phyloP scores from a whole-genome alignment of 2,888 invertebrate species.

The Nomada ferruginata region DNA sequence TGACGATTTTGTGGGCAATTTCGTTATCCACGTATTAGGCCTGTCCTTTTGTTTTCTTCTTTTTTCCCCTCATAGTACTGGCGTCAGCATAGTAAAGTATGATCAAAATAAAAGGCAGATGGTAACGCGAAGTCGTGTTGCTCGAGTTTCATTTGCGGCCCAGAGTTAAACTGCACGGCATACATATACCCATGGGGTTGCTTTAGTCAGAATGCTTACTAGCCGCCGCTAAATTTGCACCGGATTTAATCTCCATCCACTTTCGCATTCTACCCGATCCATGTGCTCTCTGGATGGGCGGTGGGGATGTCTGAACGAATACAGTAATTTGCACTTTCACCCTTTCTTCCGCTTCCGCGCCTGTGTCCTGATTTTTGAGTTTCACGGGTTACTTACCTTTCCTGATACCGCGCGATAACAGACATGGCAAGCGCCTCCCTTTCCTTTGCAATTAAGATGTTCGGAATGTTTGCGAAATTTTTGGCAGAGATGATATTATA shows the following conservation, averaged over 20 bases:
- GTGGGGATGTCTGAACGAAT: slow-evolving; percentile 5
- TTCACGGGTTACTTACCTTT: not conserved
- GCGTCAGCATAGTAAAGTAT: not conserved
- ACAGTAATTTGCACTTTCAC: slow-evolving; percentile 36
- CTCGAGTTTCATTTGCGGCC: slow-evolving; percentile 50
- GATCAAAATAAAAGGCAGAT: not conserved
- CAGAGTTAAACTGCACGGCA: slow-evolving; percentile 36
- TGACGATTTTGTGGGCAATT: slow-evolving; percentile 17
- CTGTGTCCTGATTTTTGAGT: not conserved
- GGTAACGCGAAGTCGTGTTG: slow-evolving; percentile 6
- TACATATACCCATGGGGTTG: slow-evolving; percentile 36
- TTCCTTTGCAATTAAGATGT: not conserved
- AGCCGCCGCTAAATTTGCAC: slow-evolving; percentile 58
- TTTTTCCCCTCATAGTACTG: not conserved
- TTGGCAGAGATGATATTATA: not conserved
- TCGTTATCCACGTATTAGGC: not conserved
- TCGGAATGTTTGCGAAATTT: not conserved
- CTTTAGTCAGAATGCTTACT: slow-evolving; percentile 46
- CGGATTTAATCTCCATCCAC: slow-evolving; percentile 62
- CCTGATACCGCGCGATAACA: not conserved
- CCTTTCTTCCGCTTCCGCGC: slow-evolving; percentile 4
- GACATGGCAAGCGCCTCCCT: not conserved
- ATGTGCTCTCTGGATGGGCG: slow-evolving; percentile 9
- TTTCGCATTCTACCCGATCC: slow-evolving; percentile 35
- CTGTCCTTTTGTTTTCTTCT: not conserved